Percentiles rank a stretch among this genome's conserved stretches.
Conservation (phyloP, 2,797 vertebrate genomes). For the Dendrocincla tyrannina region DNA sequence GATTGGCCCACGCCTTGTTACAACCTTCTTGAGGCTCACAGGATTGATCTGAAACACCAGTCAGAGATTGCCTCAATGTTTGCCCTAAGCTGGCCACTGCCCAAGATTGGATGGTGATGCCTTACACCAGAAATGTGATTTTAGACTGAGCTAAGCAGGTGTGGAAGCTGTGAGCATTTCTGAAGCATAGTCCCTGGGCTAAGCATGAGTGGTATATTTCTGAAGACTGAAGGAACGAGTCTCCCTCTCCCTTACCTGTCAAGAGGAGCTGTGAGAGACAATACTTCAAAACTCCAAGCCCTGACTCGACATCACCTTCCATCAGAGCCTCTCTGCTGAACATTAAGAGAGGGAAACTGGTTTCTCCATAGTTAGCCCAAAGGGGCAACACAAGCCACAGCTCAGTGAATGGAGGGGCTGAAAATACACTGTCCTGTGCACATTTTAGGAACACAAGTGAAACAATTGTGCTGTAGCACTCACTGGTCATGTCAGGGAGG, state of each 20-base stretch:
- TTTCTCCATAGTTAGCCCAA: neutral
- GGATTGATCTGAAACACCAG: neutral
- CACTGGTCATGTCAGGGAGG: fast-evolving
- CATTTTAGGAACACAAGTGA: neutral
- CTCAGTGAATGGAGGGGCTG: neutral
- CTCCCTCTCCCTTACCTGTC: neutral
- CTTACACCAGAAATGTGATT: neutral
- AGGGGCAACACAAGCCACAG: neutral
- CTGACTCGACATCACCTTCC: fast-evolving
- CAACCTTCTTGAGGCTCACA: neutral
- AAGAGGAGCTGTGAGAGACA: neutral
- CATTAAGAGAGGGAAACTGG: neutral
- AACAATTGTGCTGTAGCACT: neutral
- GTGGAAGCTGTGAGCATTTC: neutral
- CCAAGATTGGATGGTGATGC: neutral
- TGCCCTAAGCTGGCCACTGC: neutral
- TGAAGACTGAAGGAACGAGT: neutral
- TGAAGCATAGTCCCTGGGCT: neutral
- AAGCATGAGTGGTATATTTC: neutral
- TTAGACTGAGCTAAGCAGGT: neutral
- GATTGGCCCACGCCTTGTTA: fast-evolving
- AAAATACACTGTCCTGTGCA: neutral
- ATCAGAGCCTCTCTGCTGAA: neutral
- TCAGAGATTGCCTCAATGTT: neutral
- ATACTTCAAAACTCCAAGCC: neutral